Conservation (phyloP, 2,113 vertebrate species). For the Caretta caretta region DNA sequence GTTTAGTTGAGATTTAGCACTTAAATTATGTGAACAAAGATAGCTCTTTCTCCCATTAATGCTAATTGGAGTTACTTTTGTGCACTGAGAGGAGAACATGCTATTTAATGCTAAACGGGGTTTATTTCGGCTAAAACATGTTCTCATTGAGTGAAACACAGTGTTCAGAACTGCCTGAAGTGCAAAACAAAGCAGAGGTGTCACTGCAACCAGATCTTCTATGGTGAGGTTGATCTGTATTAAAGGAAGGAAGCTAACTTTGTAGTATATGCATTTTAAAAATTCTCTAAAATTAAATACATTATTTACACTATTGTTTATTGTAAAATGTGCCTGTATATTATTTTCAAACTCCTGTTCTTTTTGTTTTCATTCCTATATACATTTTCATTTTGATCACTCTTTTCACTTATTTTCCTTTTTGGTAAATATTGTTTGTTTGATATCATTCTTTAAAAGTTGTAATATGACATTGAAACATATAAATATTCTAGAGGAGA, state of each 20-base stretch:
- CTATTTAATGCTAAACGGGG: accelerated
- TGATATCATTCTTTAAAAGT: neutral
- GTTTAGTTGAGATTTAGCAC: slow-evolving; percentile 20
- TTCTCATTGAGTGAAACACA: neutral
- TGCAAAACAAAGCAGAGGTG: neutral
- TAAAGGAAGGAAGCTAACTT: neutral
- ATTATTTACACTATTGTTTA: neutral
- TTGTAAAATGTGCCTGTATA: neutral
- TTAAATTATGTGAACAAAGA: slow-evolving; percentile 19
- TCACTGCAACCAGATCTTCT: neutral
- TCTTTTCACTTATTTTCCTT: neutral
- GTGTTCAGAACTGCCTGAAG: neutral
- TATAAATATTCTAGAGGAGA: neutral
- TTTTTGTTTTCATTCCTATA: neutral
- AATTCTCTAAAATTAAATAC: neutral
- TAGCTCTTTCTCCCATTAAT: neutral
- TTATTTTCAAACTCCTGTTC: neutral
- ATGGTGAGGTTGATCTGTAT: neutral
- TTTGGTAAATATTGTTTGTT: neutral
- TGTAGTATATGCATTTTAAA: neutral
- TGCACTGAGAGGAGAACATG: neutral
- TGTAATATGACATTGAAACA: neutral
- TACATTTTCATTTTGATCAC: neutral
- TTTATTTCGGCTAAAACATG: slow-evolving; percentile 2
- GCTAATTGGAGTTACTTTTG: slow-evolving; percentile 1